Evolutionary conservation across 2,113 vertebrate genomes (phyloP).

Genomic region (Eleginops maclovinus): DNA sequence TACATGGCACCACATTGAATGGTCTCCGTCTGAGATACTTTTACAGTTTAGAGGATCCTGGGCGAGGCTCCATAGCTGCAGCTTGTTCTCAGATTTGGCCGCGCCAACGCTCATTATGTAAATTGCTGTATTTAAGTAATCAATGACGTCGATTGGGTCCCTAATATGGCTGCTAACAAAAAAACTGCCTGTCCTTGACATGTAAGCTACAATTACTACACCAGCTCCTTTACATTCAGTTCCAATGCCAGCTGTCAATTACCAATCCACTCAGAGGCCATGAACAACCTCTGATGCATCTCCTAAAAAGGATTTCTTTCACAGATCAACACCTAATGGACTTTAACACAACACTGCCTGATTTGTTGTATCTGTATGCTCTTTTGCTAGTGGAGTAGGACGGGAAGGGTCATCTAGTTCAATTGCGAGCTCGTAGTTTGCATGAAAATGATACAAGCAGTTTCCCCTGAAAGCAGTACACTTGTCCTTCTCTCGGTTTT

Average conservation of each 20-base stretch:
- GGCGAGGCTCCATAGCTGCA: no score
- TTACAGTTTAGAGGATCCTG: no score
- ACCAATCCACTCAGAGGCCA: constrained; percentile 29
- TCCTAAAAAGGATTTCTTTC: neutral
- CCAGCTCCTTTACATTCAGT: no score
- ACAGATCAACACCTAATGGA: neutral
- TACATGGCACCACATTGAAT: no score
- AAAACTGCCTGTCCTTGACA: constrained; percentile 21
- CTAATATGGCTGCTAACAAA: constrained; percentile 21
- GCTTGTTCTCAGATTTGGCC: no score
- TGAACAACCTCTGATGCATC: neutral
- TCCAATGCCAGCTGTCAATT: constrained; percentile 4
- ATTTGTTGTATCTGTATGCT: neutral
- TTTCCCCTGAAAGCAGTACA: constrained; percentile 27
- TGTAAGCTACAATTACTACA: constrained; percentile 43
- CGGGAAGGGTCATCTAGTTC: constrained; percentile 11
- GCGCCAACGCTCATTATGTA: no score
- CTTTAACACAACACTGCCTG: neutral
- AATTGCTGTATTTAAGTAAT: no score
- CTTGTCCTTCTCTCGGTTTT: constrained; percentile 32
- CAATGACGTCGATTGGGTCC: neutral
- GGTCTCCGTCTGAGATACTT: no score
- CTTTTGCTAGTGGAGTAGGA: constrained; percentile 2
- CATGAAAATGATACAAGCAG: constrained; percentile 20
- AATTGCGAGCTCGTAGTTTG: constrained; percentile 17